Base-by-base conservation (phyloP, 2,113 vertebrate genomes). In the Nothobranchius kuhntae region DNA sequence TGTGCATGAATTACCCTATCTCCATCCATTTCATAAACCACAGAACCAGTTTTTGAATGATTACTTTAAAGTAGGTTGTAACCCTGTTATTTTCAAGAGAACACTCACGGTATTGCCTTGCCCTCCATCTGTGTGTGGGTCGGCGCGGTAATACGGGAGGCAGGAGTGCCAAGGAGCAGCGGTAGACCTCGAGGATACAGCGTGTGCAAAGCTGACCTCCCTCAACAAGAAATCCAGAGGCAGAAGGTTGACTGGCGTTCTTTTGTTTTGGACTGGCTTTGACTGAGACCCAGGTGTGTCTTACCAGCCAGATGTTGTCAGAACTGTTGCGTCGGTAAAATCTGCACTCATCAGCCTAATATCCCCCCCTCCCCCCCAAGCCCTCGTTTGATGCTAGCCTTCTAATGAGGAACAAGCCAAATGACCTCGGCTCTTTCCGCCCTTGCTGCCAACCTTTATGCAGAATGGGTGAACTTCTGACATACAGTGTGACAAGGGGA, bases 401-500 rank as follows among this genome's bases (percentile, higher is more conserved):
- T 90, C 86, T 90, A 89, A 93, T 86, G 83, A 92, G 87, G 65
- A 79, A 81, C 86, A 78, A 73, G 72, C 74, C 74, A 68, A 60
- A 80, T 55, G 69, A 73, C 83, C 73, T 77, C 53, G 61, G 81
- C 65, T 40, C 53, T 2, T 17, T 38, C 55, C 61, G 89, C 91
- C 90, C 92, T 93, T 92, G 91, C 77, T 75, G 67, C 90, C 84
- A 92, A 92, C 91, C 91, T 92, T 90, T 90, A 86, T 86, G 86
- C 88, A 87, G 90, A 91, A 83, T 84, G 89, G 87, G 89, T 62
- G 86, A 88, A 88, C 89, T 78, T 68, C 52, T 85, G 80, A 72
- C 71, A 80, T 52, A 3, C 9, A 62, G 38, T 53, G 57, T 15
- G 59, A 71, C 82, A 75, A 53, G 61, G 60, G 59, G 68, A 62